Conservation (phyloP, 2,888 invertebrate species). For the Cephus rjabovi region DNA sequence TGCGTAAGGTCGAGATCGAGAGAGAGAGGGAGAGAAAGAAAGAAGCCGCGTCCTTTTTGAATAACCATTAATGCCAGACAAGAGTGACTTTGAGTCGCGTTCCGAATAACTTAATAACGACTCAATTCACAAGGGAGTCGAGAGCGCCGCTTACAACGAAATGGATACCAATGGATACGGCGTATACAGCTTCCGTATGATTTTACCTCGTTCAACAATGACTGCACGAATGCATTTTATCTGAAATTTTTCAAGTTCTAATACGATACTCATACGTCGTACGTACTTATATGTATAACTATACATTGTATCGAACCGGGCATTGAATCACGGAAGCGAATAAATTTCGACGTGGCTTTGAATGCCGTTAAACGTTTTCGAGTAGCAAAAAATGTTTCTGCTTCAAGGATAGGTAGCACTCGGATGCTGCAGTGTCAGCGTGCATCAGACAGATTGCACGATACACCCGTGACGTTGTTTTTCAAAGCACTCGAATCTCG, state of each 20-base stretch:
- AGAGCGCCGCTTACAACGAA: background rate
- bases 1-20: background rate
- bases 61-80: background rate
- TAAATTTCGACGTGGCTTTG: background rate
- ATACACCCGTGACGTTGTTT: background rate
- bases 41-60: background rate
- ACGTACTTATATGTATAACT: background rate
- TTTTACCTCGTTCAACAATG: background rate
- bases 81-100: background rate
- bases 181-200: background rate
- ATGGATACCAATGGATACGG: background rate
- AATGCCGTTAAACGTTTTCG: background rate
- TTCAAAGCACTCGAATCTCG: background rate
- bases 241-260: background rate
- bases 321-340: background rate
- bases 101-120: background rate
- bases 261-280: background rate
- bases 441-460: background rate
- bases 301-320: background rate
- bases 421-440: background rate
- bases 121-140: background rate
- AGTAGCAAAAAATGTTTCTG: background rate
- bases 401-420: background rate
- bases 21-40: too few species aligned
- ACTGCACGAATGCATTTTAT: background rate